These are phyloP conservation scores for Microhierax caerulescens DNA, from an alignment of 2,797 vertebrate species.

Conservation along the genomic window DNA sequence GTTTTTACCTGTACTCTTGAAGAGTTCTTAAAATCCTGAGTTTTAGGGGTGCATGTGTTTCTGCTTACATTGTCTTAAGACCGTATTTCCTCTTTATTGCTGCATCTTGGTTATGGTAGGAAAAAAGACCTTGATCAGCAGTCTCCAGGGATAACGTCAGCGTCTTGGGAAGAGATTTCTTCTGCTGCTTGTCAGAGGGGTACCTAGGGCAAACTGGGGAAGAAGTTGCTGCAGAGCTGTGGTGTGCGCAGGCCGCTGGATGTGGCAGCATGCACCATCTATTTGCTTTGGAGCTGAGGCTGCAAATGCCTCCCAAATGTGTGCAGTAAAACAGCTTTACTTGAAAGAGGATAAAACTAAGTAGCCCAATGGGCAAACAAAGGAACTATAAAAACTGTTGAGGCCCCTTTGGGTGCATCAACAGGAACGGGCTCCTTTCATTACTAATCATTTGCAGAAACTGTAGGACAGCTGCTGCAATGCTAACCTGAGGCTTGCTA, in stretches of 20 bases:
- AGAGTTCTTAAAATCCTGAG: not conserved
- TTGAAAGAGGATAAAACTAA: not conserved
- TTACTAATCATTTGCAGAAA: not conserved
- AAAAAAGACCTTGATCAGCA: not conserved
- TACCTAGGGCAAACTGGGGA: not conserved
- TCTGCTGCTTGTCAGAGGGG: not conserved
- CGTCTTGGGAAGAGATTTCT: not conserved
- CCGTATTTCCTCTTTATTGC: not conserved
- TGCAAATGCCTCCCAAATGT: not conserved
- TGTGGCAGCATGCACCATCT: accelerated
- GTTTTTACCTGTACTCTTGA: not conserved
- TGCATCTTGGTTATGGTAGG: not conserved
- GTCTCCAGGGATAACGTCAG: not conserved
- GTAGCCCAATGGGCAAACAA: not conserved
- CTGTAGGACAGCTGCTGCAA: not conserved
- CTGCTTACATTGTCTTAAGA: not conserved
- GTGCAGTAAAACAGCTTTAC: not conserved
- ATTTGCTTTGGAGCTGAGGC: not conserved
- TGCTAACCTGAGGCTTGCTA: not conserved
- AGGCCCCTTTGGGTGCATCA: accelerated
- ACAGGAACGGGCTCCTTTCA: not conserved
- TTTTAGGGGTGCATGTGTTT: not conserved
- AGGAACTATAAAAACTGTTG: not conserved
- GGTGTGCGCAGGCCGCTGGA: not conserved
- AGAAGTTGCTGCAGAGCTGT: not conserved